Evolutionary conservation across 2,113 vertebrate species (phyloP), one percentile per base, ranked within the genome.

Genomic region (Scortum barcoo): DNA sequence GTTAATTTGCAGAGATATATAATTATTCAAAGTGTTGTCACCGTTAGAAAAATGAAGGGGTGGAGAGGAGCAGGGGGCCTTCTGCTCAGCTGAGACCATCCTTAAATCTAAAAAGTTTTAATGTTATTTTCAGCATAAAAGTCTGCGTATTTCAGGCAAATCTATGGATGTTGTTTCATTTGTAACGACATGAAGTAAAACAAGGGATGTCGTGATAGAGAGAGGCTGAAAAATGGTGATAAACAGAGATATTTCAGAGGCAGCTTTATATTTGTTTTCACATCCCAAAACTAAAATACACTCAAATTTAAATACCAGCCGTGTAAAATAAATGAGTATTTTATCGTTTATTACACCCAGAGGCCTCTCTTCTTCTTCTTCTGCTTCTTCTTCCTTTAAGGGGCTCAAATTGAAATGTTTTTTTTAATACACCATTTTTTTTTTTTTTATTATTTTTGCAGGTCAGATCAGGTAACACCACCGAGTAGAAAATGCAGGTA

Each of bases 1-100:
- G 85, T 78, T 91, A 20, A 88, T 92, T 92, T 92, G 77, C 81
- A 84, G 84, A 78, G 69, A 88, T 79, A 36, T 87, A 68, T 87
- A 88, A 91, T 92, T 90, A 88, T 87, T 88, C 76, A 77, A 69
- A 80, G 75, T 63, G 83, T 77, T 83, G 71, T 83, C 85, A 54
- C 30, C 66, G 53, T 82, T 53, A 77, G 62, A 86, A 36, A 66
- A 65, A 78, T 78, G 86, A 72, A 68, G 20, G 67, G 40, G 46
- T 73, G 42, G 2, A 14, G 3, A 51, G 9, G 66, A 72, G 1
- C 54, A 19, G 71, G 7, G 40, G 68, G 71, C 57, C 44, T 17
- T 68, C 5, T 50, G 7, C 53, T 56, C 3, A 48, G 72, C 10
- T 5, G 16, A 75, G 57, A 28, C n/a, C n/a, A 48, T 65, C 12